These are phyloP conservation scores for Megalops atlanticus DNA, from an alignment of 2,113 vertebrate species.

Conservation along the genomic window DNA sequence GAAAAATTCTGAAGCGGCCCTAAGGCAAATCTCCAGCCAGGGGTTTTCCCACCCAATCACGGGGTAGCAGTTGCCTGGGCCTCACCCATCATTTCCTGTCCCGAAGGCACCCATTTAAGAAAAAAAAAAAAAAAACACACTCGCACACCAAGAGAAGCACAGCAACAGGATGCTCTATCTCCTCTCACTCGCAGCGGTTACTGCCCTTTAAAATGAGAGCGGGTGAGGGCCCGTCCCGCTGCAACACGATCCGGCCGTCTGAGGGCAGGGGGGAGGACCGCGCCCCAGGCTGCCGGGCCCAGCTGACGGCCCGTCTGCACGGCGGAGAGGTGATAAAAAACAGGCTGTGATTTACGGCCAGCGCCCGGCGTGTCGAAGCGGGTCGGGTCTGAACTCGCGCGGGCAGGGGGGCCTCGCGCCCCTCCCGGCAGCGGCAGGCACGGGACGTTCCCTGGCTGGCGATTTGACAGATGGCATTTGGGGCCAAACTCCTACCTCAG, in stretches of 20 bases:
- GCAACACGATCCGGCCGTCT: no score
- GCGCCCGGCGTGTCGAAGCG: conserved; percentile 3
- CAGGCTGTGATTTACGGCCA: conserved; percentile 26
- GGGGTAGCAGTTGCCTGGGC: conserved; percentile 35
- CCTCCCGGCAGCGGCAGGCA: no score
- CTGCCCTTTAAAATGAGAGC: background rate
- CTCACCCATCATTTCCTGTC: conserved; percentile 57
- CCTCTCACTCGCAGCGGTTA: no score
- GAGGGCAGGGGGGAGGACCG: no score
- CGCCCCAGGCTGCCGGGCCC: no score
- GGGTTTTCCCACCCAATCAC: conserved; percentile 70
- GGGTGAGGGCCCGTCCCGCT: no score
- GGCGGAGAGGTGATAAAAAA: conserved; percentile 24
- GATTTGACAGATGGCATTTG: no score
- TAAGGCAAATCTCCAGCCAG: conserved; percentile 50
- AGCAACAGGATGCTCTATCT: background rate
- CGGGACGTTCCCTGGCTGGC: no score
- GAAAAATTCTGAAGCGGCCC: background rate
- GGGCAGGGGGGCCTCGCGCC: no score
- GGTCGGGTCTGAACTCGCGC: no score
- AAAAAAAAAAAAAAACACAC: conserved; percentile 13
- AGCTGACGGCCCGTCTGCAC: conserved; percentile 22
- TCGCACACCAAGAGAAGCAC: background rate
- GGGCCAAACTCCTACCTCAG: no score
- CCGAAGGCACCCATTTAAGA: conserved; percentile 38